Evolutionary conservation across 2,888 invertebrate genomes (phyloP).

Genomic region (Eurytoma adleriae): DNA sequence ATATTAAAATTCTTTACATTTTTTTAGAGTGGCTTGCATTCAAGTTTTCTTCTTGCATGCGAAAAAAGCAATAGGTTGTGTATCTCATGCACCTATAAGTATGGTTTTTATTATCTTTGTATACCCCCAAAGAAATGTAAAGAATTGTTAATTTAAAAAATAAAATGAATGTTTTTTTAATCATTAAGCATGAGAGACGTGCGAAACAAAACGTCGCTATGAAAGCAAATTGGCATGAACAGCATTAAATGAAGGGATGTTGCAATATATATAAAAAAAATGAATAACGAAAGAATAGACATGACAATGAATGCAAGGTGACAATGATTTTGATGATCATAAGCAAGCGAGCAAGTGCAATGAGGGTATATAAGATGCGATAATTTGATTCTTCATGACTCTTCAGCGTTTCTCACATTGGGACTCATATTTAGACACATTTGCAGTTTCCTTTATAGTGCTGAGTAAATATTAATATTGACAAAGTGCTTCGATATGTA

Average conservation of each 20-base stretch:
- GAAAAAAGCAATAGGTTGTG: not conserved
- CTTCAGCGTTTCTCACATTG: not conserved
- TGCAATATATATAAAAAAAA: constrained; percentile 41
- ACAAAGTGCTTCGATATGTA: not conserved
- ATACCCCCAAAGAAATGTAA: constrained; percentile 9
- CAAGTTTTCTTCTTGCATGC: not conserved
- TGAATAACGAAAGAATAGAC: constrained; percentile 20
- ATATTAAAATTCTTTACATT: constrained; percentile 3
- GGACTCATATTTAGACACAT: no score
- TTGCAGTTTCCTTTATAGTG: not conserved
- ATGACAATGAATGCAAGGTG: constrained; percentile 48
- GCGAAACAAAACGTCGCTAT: constrained; percentile 47
- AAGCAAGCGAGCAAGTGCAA: constrained; percentile 57
- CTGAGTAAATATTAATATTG: constrained; percentile 19
- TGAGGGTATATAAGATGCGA: constrained; percentile 26
- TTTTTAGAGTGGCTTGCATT: not conserved
- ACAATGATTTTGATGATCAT: constrained; percentile 49
- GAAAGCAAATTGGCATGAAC: constrained; percentile 43
- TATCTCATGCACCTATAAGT: not conserved
- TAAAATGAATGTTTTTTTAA: constrained; percentile 10
- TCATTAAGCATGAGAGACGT: constrained; percentile 48
- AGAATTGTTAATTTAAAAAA: constrained; percentile 21
- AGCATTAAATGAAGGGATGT: constrained; percentile 20
- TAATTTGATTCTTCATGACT: not conserved
- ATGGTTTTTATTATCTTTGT: not conserved